These are phyloP conservation scores for Scomberomorus guttatus DNA, from an alignment of 2,797 vertebrate species.

Conservation along the genomic window DNA sequence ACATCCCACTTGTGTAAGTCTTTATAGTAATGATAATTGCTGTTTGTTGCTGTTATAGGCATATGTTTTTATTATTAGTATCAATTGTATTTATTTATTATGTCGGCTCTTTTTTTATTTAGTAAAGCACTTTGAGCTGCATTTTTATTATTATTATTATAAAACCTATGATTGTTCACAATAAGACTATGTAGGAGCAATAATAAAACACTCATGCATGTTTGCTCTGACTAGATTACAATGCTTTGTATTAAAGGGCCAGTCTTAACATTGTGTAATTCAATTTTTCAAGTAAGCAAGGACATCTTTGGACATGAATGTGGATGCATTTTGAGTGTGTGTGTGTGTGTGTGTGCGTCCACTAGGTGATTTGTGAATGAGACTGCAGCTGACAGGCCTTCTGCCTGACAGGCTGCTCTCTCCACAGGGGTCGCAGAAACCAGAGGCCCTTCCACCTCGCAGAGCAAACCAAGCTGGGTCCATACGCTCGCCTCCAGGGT, in stretches of 20 bases:
- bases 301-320: not conserved
- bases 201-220: not conserved
- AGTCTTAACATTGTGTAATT: not conserved
- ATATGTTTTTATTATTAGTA: no score
- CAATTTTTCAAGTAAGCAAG: not conserved
- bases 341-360: not conserved
- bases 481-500: constrained; percentile 75
- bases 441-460: constrained; percentile 66
- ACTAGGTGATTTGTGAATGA: constrained; percentile 77
- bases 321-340: constrained; percentile 7
- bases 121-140: no score
- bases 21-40: no score
- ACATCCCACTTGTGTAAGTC: no score
- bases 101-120: no score
- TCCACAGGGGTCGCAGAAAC: constrained; percentile 64
- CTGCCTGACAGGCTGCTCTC: constrained; percentile 77
- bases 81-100: no score
- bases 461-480: constrained; percentile 61
- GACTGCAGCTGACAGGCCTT: constrained; percentile 73
- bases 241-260: not conserved
- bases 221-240: not conserved
- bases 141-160: no score
- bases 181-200: not conserved
- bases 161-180: not conserved
- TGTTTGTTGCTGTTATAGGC: no score